Conservation (phyloP, 2,797 vertebrate species). For the Hydrocynus forskahlii region DNA sequence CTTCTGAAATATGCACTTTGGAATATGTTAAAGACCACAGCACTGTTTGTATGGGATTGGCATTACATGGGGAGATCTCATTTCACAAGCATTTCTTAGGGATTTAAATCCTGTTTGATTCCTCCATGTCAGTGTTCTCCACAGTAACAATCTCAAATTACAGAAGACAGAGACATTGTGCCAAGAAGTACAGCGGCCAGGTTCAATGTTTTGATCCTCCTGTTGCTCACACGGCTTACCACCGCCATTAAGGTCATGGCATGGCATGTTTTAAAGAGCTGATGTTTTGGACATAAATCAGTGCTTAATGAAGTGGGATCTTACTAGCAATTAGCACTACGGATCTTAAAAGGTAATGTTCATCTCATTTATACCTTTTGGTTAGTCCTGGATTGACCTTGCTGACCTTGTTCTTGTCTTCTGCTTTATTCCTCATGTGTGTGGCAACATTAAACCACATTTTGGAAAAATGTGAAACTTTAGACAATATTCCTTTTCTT, state of each 20-base stretch:
- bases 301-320: conserved; percentile 64
- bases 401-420: conserved; percentile 69
- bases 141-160: no score
- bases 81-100: no score
- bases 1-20: conserved; percentile 25
- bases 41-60: no score
- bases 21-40: conserved; percentile 28
- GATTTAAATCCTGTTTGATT: no score
- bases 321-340: conserved; percentile 67
- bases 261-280: conserved; percentile 62
- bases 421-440: background rate
- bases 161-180: conserved; percentile 41
- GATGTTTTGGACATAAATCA: conserved; percentile 68
- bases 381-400: conserved; percentile 70
- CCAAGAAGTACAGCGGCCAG: conserved; percentile 43
- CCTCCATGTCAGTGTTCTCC: no score
- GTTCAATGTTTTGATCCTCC: conserved; percentile 36
- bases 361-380: conserved; percentile 54
- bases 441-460: background rate
- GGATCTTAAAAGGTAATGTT: conserved; percentile 58
- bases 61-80: no score
- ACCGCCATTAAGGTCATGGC: conserved; percentile 66
- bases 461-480: background rate
- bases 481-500: conserved; percentile 7
- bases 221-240: conserved; percentile 62